These are phyloP conservation scores for Trididemnum miniatum DNA, from an alignment of 23 tunicate genomes.

Conservation along the genomic window DNA sequence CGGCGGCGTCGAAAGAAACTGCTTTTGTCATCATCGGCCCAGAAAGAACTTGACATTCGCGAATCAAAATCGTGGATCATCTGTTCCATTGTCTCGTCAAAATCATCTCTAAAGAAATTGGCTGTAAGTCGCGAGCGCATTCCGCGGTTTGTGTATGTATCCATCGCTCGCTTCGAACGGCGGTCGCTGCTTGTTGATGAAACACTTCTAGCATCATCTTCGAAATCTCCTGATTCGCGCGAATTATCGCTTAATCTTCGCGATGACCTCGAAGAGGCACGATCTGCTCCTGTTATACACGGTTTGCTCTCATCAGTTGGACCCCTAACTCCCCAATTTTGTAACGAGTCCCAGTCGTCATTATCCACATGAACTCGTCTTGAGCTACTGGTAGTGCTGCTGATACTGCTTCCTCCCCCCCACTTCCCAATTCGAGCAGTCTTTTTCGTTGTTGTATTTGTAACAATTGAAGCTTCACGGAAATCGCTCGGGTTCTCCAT, in stretches of 20 bases:
- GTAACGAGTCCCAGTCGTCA: neutral
- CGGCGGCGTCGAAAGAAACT: neutral
- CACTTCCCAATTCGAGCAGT: slow-evolving; percentile 3
- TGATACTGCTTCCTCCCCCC: neutral
- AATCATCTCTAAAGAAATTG: slow-evolving; percentile 48
- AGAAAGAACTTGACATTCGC: slow-evolving; percentile 38
- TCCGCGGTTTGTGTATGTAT: slow-evolving; percentile 1
- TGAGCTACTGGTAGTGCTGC: neutral
- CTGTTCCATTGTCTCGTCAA: slow-evolving; percentile 49
- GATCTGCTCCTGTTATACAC: neutral
- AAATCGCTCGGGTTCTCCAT: neutral
- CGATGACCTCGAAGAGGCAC: neutral
- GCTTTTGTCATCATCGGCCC: slow-evolving; percentile 41
- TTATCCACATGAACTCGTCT: neutral
- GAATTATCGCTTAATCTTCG: slow-evolving; percentile 25
- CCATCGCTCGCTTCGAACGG: neutral
- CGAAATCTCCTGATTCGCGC: neutral
- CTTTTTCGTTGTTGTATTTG: slow-evolving; percentile 3
- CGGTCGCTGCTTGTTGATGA: slow-evolving; percentile 8
- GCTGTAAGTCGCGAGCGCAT: slow-evolving; percentile 8
- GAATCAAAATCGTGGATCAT: slow-evolving; percentile 59
- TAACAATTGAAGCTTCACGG: neutral
- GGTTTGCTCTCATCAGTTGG: neutral
- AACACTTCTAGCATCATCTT: neutral
- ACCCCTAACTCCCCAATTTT: neutral